These are phyloP conservation scores for Poeciliopsis prolifica DNA, from an alignment of 2,113 vertebrate genomes.

Conservation along the genomic window DNA sequence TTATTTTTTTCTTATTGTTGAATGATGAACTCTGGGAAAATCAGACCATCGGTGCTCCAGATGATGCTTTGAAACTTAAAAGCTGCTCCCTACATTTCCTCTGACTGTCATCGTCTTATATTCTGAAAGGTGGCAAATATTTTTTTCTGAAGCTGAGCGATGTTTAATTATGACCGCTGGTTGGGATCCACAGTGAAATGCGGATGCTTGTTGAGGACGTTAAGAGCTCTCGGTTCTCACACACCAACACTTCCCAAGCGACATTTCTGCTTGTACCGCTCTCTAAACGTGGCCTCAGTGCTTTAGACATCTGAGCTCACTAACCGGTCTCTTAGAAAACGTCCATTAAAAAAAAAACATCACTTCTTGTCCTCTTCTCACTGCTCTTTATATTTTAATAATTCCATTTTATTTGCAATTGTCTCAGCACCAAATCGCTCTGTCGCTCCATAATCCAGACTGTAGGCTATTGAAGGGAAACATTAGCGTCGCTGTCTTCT, in stretches of 20 bases:
- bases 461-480: conserved; percentile 57
- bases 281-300: conserved; percentile 55
- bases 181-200: neutral
- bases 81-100: too few relatives aligned
- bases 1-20: too few relatives aligned
- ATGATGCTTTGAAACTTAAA: neutral
- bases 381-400: conserved; percentile 55
- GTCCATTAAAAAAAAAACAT: conserved; percentile 56
- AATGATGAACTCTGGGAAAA: too few relatives aligned
- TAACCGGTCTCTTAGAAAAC: conserved; percentile 62
- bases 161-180: neutral
- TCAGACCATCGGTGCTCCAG: neutral
- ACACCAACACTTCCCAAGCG: conserved; percentile 36
- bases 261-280: conserved; percentile 40
- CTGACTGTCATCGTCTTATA: neutral
- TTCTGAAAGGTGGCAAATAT: neutral
- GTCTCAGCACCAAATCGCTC: conserved; percentile 63
- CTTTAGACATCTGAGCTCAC: conserved; percentile 50
- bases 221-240: neutral
- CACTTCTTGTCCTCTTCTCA: conserved; percentile 14
- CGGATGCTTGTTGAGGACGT: neutral
- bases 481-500: conserved; percentile 70
- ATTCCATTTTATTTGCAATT: conserved; percentile 61
- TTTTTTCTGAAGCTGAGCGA: neutral
- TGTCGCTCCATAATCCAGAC: conserved; percentile 71